Evolutionary conservation across 2,888 invertebrate genomes (phyloP), one percentile per base, ranked within the genome.

Genomic region (Harmothoe impar): DNA sequence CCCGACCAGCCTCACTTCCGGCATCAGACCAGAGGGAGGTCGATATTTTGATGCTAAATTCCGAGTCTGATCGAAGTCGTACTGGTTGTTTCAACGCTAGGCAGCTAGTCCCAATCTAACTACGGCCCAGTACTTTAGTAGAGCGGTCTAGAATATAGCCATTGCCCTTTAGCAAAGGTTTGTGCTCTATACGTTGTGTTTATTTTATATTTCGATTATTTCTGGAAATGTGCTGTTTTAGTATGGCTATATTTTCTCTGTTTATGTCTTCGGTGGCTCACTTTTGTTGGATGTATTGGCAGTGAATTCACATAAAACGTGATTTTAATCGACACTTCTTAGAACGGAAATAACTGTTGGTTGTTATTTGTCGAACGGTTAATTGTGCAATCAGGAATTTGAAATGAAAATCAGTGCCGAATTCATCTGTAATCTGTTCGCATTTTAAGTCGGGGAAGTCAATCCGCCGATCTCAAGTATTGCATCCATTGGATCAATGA

Each of bases 11-110:
- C 25, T 3, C 23, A 72, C 15, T 29, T 29, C 72, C 72, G 72
- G 72, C 25, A 29, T 72, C 72, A 25, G 72, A 29, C 29, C 29
- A 72, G 29, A 3, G 20, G 62, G 62, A n/a, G 72, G 72, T 72
- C 72, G 72, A 72, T 72, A 72, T 72, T 72, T 29, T 72, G 72
- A 3, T 29, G 72, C 72, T 72, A 72, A 72, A 72, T 72, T 72
- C 72, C 72, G 25, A 29, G 15, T 29, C 29, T 15, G 72, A 72
- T 72, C 72, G 72, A 72, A 72, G 72, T 72, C 17, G 31, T 72
- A n/a, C 31, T 3, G 5, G 29, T 72, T 72, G 72, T 72, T 72
- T 72, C 72, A 72, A 72, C 31, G 3, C 25, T 62, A n/a, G 62
- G 3, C 23, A 62, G 20, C 62, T 10, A 43, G 43, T 43, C 43